These are phyloP conservation scores for Callipepla californica DNA, from an alignment of 2,113 vertebrate species.

Conservation along the genomic window DNA sequence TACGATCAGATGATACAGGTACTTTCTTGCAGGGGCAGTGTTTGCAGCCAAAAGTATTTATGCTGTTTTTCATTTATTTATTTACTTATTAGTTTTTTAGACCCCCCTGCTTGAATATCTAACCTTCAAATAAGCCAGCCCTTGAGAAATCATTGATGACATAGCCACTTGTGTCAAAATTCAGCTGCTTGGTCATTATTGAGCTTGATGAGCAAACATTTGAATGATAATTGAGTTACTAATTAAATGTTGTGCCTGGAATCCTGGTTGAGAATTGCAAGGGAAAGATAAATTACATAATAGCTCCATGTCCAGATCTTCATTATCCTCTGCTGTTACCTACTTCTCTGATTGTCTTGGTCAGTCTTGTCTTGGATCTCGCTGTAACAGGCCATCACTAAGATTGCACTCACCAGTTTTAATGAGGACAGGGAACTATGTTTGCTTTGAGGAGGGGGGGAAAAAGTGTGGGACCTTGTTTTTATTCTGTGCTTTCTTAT, in stretches of 20 bases:
- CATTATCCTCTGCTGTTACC: not conserved
- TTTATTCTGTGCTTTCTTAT: not conserved
- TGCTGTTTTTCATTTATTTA: too few relatives aligned
- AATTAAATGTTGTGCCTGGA: constrained; percentile 66
- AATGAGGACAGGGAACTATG: not conserved
- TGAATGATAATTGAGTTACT: constrained; percentile 74
- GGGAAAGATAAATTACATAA: constrained; percentile 27
- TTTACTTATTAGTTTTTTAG: not conserved
- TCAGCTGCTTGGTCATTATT: constrained; percentile 70
- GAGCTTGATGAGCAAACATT: constrained; percentile 76
- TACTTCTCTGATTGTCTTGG: not conserved
- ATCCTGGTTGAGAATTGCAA: constrained; percentile 42
- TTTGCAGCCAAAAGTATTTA: constrained; percentile 49
- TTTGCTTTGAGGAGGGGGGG: not conserved
- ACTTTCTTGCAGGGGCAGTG: constrained; percentile 33
- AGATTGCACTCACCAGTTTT: not conserved
- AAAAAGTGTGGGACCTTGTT: not conserved
- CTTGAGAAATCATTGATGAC: constrained; percentile 64
- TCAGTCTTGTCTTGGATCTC: not conserved
- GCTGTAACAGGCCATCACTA: not conserved
- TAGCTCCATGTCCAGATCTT: not conserved
- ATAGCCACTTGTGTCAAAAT: constrained; percentile 70
- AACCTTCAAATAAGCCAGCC: constrained; percentile 68
- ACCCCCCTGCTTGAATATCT: constrained; percentile 57
- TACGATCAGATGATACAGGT: constrained; percentile 63